Evolutionary conservation across 1,140 invertebrate genomes (phyloP), one percentile per base, ranked within the genome.

Genomic region (Drosophila carrolli): DNA sequence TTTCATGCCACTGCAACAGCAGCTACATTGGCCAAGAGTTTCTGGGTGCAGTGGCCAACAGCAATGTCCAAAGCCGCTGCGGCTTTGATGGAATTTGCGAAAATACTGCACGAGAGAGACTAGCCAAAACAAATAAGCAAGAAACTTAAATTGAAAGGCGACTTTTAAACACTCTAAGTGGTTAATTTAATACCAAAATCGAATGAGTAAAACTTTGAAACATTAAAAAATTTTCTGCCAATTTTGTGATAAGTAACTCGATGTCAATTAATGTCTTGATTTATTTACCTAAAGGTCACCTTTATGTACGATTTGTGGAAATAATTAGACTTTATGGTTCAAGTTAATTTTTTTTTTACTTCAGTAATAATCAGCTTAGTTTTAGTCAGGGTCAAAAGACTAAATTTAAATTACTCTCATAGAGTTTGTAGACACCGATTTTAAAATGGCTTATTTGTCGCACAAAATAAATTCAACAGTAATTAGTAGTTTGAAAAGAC

Each of bases 71-170:
- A 53, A 70, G 62, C 59, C 62, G 58, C 66, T 60, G 41, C 58
- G 51, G 65, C 75, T 78, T 75, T 82, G 70, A 81, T 60, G 70
- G 82, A 78, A 85, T 85, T 86, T 86, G 35, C 40, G 58, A 67
- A 72, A 72, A 65, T 41, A 56, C 53, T 59, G 7, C 50, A 65
- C 67, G 19, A 38, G 19, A 59, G 47, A 55, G 46, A 44, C 41
- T 47, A 40, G 50, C 14, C 43, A 61, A 51, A 60, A 51, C 32
- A 73, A 59, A 46, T 71, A 51, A 38, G 16, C 27, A 16, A 46
- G 16, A 9, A 23, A 27, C 40, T 14, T 44, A 19, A 2, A 16
- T 10, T 14, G n/a, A 23, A 27, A 43, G 8, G 10, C 61, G 65
- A 44, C 46, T 11, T 6, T 9, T 1, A 9, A 13, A 29, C 54